Percentiles rank a stretch among this genome's conserved stretches.
Conservation (phyloP, 2,797 vertebrate genomes). For the Dryobates pubescens region DNA sequence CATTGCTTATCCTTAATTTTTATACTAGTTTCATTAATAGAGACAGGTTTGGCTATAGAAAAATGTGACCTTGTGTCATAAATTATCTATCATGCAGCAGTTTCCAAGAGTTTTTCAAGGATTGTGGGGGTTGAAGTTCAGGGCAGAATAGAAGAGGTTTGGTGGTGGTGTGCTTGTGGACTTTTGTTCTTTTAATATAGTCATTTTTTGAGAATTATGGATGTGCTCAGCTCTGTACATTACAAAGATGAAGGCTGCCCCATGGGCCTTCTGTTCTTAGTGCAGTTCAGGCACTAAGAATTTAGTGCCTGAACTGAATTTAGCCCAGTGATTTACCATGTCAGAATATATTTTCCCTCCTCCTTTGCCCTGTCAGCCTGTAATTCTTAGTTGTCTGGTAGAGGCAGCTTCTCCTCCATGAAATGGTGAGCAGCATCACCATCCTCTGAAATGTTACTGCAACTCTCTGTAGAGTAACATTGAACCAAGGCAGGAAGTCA, state of each 20-base stretch:
- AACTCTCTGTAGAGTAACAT: background rate
- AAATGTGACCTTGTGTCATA: background rate
- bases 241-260: background rate
- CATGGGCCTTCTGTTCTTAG: background rate
- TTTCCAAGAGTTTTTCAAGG: background rate
- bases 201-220: background rate
- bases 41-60: background rate
- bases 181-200: background rate
- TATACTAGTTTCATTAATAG: background rate
- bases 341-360: background rate
- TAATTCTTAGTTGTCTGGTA: background rate
- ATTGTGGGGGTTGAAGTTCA: too few relatives aligned
- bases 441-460: background rate
- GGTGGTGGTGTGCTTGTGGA: background rate
- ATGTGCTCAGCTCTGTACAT: background rate
- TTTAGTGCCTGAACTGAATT: too few relatives aligned
- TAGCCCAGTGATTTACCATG: background rate
- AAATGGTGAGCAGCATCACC: background rate
- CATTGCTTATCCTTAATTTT: background rate
- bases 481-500: background rate
- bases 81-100: background rate
- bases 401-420: background rate
- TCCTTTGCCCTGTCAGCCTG: background rate
- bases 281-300: background rate
- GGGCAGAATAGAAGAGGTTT: background rate